Percentiles rank a stretch among this genome's conserved stretches.
phyloP scores from a whole-genome alignment of 2,113 vertebrate species.

The Meriones unguiculatus region DNA sequence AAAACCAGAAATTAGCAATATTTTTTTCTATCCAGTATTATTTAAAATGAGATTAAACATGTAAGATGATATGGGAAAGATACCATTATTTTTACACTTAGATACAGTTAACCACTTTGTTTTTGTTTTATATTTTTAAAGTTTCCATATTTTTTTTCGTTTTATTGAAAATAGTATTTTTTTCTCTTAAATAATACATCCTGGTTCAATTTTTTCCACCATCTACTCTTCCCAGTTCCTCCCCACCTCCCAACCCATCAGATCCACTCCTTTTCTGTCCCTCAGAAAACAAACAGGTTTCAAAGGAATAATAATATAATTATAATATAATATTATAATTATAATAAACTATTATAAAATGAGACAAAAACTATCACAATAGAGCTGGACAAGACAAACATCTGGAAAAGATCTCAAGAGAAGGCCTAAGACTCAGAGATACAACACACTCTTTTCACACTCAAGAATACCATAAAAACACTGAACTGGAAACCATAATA shows the following conservation, averaged over 20 bases:
- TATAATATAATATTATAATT: neutral
- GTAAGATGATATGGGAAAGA: neutral
- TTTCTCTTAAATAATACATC: neutral
- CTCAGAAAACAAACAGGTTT: neutral
- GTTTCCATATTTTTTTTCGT: neutral
- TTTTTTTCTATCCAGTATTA: neutral
- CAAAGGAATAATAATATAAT: neutral
- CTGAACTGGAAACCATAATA: neutral
- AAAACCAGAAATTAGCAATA: neutral
- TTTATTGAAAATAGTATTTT: neutral
- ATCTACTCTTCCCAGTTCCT: neutral
- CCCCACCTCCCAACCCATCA: neutral
- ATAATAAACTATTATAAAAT: neutral
- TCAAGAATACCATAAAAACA: neutral
- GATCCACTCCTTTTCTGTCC: neutral
- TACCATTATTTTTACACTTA: neutral
- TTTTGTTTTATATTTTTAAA: neutral
- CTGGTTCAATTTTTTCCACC: neutral
- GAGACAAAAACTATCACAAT: neutral
- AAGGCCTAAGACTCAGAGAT: neutral
- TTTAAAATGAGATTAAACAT: conserved; percentile 6
- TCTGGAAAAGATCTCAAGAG: neutral
- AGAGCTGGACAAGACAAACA: too few relatives aligned
- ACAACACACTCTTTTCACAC: neutral
- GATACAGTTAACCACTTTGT: neutral